Evolutionary conservation across 64 coral and sea anemone genomes (phyloP).

Genomic region (Orbicella faveolata): DNA sequence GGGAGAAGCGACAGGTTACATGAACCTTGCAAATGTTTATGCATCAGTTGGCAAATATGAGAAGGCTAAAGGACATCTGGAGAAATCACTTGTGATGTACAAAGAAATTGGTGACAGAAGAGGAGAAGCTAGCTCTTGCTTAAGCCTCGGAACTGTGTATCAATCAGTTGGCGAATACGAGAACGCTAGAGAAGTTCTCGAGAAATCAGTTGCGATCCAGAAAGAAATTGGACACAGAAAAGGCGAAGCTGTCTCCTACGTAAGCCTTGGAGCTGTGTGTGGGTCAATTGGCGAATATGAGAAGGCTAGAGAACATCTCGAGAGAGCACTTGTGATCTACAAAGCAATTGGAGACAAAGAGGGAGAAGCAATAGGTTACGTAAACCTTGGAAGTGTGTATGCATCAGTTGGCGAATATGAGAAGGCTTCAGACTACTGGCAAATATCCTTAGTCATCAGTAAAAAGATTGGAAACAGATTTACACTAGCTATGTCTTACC

Average conservation of each 20-base stretch:
- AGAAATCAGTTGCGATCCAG: not conserved
- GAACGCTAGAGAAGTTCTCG: not conserved
- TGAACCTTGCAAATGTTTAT: too few species aligned
- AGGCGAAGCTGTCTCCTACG: not conserved
- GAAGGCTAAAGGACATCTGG: too few species aligned
- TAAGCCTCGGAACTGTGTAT: not conserved
- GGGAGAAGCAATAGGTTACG: too few species aligned
- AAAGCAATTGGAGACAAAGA: too few species aligned
- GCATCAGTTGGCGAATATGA: not conserved
- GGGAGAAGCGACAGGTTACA: too few species aligned
- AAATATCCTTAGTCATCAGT: too few species aligned
- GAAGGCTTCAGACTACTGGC: not conserved
- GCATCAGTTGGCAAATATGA: too few species aligned
- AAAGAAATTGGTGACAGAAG: not conserved
- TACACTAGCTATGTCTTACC: not conserved
- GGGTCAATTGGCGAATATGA: not conserved
- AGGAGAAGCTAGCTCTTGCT: not conserved
- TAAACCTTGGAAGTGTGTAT: not conserved
- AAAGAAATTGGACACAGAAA: not conserved
- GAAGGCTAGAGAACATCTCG: not conserved
- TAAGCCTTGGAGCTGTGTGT: not conserved
- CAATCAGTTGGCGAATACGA: not conserved
- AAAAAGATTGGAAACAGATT: too few species aligned
- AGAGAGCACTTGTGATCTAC: not conserved
- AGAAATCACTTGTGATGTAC: not conserved